These are phyloP conservation scores for Raillietiella orientalis DNA, from an alignment of 2,888 invertebrate species.

Conservation along the genomic window DNA sequence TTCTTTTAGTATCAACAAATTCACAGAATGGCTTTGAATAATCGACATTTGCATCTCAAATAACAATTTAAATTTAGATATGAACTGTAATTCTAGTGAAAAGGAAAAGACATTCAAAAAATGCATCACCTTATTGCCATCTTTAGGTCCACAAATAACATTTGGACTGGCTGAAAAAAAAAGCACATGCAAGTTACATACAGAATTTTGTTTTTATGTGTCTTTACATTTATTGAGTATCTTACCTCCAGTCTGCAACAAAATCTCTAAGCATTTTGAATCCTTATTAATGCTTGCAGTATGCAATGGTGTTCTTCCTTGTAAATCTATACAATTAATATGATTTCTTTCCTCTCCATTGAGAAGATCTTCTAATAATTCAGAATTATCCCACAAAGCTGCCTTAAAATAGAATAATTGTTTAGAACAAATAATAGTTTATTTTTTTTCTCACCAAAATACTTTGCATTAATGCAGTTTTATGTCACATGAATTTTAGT, in stretches of 20 bases:
- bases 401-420: slow-evolving; percentile 19
- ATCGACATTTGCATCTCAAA: too few species aligned
- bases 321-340: slow-evolving; percentile 34
- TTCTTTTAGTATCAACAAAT: too few species aligned
- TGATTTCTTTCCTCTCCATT: slow-evolving; percentile 26
- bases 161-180: slow-evolving; percentile 23
- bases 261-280: slow-evolving; percentile 33
- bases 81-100: too few species aligned
- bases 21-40: too few species aligned
- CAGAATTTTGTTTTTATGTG: background rate
- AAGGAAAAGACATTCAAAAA: too few species aligned
- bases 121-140: slow-evolving; percentile 32
- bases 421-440: too few species aligned
- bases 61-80: too few species aligned
- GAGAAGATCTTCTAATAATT: slow-evolving; percentile 43
- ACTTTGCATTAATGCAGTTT: too few species aligned
- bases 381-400: slow-evolving; percentile 59
- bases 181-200: slow-evolving; percentile 1
- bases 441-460: too few species aligned
- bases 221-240: too few species aligned
- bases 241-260: slow-evolving; percentile 27
- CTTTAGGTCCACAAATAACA: slow-evolving; percentile 27
- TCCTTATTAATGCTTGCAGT: slow-evolving; percentile 47
- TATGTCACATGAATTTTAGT: too few species aligned
- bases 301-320: slow-evolving; percentile 41